Conservation (phyloP, 1,140 invertebrate species). For the Danaus plexippus region DNA sequence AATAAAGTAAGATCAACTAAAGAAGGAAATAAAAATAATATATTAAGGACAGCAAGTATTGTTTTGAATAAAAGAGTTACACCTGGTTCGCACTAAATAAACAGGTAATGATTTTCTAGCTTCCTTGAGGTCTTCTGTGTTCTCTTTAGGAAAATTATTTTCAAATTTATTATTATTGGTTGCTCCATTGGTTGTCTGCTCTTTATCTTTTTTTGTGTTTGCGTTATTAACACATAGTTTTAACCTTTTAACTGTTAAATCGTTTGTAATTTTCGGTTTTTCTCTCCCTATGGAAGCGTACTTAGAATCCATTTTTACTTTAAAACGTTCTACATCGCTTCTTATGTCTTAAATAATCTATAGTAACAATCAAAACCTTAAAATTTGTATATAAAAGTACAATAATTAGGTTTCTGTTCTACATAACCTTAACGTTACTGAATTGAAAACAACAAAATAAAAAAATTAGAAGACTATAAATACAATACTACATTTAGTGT, state of each 20-base stretch:
- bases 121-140: conserved; percentile 36
- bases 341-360: too few relatives aligned
- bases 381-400: too few relatives aligned
- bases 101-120: conserved; percentile 47
- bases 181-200: conserved; percentile 19
- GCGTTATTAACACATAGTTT: conserved; percentile 31
- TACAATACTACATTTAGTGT: too few relatives aligned
- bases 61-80: conserved; percentile 1
- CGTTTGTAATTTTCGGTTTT: conserved; percentile 32
- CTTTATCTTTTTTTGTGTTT: conserved; percentile 12
- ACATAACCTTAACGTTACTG: too few relatives aligned
- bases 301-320: conserved; percentile 56
- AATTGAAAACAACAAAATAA: too few relatives aligned
- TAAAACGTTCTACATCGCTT: neutral
- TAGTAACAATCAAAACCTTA: too few relatives aligned
- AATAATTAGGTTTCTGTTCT: too few relatives aligned
- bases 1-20: neutral
- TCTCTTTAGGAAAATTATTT: conserved; percentile 19
- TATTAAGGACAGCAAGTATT: too few relatives aligned
- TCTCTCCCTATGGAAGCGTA: conserved; percentile 39
- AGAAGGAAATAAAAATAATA: neutral
- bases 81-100: conserved; percentile 44
- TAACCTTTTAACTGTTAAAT: conserved; percentile 43
- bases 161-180: conserved; percentile 16
- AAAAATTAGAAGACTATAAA: too few relatives aligned